Percentiles rank a stretch among this genome's conserved stretches.
phyloP scores from a whole-genome alignment of 2,888 invertebrate genomes.

The Oeneis ivallda region DNA sequence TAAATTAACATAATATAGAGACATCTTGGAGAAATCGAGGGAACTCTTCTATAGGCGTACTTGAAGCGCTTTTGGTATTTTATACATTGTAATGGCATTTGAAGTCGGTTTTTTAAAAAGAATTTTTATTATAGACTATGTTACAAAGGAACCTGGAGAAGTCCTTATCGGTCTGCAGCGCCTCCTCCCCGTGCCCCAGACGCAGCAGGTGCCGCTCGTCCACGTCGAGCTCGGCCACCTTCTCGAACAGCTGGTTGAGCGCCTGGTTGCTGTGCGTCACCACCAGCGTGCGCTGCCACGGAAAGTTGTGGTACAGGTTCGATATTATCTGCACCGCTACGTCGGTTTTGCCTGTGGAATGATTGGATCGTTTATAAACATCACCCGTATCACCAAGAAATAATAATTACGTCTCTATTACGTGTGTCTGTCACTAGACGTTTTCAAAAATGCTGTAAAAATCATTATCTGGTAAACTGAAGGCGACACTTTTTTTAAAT shows the following conservation, averaged over 20 bases:
- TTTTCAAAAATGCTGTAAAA: no score
- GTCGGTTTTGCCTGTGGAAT: conserved; percentile 94
- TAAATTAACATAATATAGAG: no score
- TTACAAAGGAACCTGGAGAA: conserved; percentile 97
- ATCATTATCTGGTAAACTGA: no score
- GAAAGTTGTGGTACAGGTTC: conserved; percentile 99
- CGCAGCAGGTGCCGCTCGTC: conserved; percentile 98
- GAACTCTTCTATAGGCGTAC: no score
- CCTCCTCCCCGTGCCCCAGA: conserved; percentile 99
- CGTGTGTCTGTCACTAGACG: no score
- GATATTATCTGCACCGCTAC: conserved; percentile 99
- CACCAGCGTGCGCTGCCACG: conserved; percentile 97
- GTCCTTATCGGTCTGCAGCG: conserved; percentile 99
- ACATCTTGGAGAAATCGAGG: no score
- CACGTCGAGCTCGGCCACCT: conserved; percentile 98
- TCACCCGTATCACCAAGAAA: neutral
- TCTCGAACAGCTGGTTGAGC: conserved; percentile 99
- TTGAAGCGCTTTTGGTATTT: no score
- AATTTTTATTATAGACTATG: no score
- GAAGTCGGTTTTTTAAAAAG: no score
- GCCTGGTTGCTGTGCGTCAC: conserved; percentile 99
- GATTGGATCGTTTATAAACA: neutral
- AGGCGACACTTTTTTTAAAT: no score
- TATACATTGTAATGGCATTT: no score
- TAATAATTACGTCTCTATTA: no score